phyloP scores from a whole-genome alignment of 2,113 vertebrate genomes.

The Cryptomyrus ogoouensis region DNA sequence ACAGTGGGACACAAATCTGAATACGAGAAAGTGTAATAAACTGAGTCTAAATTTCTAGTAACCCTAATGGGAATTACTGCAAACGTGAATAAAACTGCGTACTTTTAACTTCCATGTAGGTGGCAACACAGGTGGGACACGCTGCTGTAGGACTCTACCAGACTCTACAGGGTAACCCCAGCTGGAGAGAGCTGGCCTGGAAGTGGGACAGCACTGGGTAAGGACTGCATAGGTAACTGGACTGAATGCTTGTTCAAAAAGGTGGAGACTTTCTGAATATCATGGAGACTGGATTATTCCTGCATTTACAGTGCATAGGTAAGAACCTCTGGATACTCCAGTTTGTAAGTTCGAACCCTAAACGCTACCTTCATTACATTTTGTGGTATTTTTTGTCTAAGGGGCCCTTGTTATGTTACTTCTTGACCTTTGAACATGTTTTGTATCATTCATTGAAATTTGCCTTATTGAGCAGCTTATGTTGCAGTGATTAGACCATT shows the following conservation, averaged over 20 bases:
- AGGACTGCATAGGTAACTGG: constrained; percentile 21
- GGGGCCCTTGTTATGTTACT: not conserved
- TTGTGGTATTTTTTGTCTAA: not conserved
- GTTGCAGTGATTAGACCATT: not conserved
- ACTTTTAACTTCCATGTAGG: constrained; percentile 43
- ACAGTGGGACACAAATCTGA: not conserved
- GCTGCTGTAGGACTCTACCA: constrained; percentile 72
- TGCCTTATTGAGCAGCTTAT: not conserved
- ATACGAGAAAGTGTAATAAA: not conserved
- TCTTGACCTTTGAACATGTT: not conserved
- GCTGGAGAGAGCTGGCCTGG: constrained; percentile 65
- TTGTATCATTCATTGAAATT: not conserved
- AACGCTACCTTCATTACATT: not conserved
- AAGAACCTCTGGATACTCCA: not conserved
- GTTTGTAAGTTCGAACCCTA: not conserved
- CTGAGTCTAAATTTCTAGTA: not conserved
- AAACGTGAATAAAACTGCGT: not conserved
- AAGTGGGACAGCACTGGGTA: constrained; percentile 74
- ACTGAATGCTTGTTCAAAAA: not conserved
- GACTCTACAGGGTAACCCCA: constrained; percentile 65
- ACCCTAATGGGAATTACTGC: not conserved
- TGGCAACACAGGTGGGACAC: constrained; percentile 71
- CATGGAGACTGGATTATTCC: not conserved
- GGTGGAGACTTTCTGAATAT: not conserved
- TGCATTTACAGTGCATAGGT: not conserved